Conservation (phyloP, 1,140 invertebrate genomes). For the Wiebesia pumilae region DNA sequence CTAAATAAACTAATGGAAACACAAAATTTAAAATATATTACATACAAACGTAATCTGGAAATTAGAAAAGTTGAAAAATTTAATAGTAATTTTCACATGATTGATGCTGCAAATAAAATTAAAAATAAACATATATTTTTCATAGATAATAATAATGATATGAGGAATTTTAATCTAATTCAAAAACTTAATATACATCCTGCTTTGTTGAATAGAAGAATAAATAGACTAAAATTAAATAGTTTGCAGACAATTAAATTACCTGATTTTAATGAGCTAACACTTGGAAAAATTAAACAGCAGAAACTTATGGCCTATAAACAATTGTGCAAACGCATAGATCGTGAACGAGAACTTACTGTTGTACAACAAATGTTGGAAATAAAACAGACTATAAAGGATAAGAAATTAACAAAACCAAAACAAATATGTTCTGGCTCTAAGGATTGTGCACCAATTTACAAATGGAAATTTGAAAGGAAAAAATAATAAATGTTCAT, state of each 20-base stretch:
- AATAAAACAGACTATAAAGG: slow-evolving; percentile 83
- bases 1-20: slow-evolving; percentile 93
- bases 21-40: slow-evolving; percentile 93
- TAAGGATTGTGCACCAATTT: slow-evolving; percentile 84
- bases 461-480: slow-evolving; percentile 89
- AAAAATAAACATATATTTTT: slow-evolving; percentile 90
- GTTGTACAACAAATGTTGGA: slow-evolving; percentile 91
- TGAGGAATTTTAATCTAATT: slow-evolving; percentile 82
- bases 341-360: slow-evolving; percentile 87
- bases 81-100: slow-evolving; percentile 87
- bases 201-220: slow-evolving; percentile 79
- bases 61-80: slow-evolving; percentile 90
- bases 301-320: slow-evolving; percentile 82
- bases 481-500: slow-evolving; percentile 74
- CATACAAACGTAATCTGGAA: slow-evolving; percentile 90
- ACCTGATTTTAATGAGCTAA: slow-evolving; percentile 76
- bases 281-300: slow-evolving; percentile 75
- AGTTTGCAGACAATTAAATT: slow-evolving; percentile 79
- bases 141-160: slow-evolving; percentile 81
- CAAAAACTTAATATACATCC: slow-evolving; percentile 86
- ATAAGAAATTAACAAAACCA: slow-evolving; percentile 79
- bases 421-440: slow-evolving; percentile 81
- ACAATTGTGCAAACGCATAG: slow-evolving; percentile 87
- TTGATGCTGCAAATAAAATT: slow-evolving; percentile 81
- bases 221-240: slow-evolving; percentile 81